phyloP scores from a whole-genome alignment of 1,140 invertebrate genomes.

The Dufourea novaeangliae region DNA sequence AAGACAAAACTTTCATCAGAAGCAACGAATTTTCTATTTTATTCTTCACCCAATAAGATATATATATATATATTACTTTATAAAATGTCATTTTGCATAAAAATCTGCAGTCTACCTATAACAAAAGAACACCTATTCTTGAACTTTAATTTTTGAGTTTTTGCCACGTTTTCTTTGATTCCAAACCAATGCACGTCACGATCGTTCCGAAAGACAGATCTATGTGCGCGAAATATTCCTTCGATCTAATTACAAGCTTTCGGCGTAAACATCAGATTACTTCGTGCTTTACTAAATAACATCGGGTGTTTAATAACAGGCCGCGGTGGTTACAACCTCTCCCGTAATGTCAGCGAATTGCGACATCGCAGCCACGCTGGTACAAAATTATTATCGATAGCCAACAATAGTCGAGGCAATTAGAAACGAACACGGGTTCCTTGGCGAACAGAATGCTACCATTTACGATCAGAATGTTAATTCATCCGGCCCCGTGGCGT shows the following conservation, averaged over 20 bases:
- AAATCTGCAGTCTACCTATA: too few species aligned
- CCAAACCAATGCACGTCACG: too few species aligned
- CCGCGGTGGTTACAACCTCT: conserved; percentile 28
- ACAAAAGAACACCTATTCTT: too few species aligned
- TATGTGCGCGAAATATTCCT: conserved; percentile 21
- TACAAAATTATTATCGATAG: conserved; percentile 57
- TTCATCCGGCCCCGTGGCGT: background rate
- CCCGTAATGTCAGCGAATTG: conserved; percentile 48
- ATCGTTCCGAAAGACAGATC: background rate
- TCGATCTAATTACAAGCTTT: conserved; percentile 31
- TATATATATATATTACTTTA: too few species aligned
- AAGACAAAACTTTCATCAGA: too few species aligned
- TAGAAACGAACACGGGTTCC: conserved; percentile 28
- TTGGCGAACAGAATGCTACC: conserved; percentile 12
- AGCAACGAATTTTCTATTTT: too few species aligned
- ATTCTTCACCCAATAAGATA: too few species aligned
- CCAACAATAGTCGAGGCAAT: conserved; percentile 57
- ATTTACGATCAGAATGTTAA: conserved; percentile 32
- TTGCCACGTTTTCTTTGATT: too few species aligned
- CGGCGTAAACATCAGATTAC: conserved; percentile 32
- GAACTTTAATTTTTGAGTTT: too few species aligned
- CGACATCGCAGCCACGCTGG: conserved; percentile 35
- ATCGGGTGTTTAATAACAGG: conserved; percentile 46
- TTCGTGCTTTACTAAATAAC: conserved; percentile 50
- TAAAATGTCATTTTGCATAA: too few species aligned